Percentiles rank a stretch among this genome's conserved stretches.
phyloP scores from a whole-genome alignment of 2,797 vertebrate genomes.

The Phoeniculus purpureus region DNA sequence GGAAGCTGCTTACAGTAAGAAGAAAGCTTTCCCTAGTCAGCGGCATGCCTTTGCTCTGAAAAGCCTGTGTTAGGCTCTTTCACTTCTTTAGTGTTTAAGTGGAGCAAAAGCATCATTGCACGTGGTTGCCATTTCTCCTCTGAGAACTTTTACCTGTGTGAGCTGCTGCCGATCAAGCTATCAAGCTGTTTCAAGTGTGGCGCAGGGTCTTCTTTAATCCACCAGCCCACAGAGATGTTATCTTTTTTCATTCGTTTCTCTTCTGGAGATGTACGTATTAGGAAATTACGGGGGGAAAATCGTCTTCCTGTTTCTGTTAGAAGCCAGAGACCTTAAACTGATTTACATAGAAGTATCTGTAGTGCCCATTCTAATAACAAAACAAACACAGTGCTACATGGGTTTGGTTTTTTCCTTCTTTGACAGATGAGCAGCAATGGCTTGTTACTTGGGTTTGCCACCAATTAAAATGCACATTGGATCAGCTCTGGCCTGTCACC shows the following conservation, averaged over 20 bases:
- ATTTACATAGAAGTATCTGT: neutral
- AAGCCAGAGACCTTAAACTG: neutral
- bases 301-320: neutral
- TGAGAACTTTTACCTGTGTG: neutral
- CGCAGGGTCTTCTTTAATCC: neutral
- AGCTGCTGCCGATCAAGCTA: neutral
- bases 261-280: neutral
- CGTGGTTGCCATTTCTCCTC: neutral
- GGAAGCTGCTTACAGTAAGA: neutral
- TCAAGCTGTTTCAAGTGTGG: neutral
- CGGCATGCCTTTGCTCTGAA: neutral
- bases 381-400: neutral
- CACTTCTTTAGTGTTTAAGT: neutral
- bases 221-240: neutral
- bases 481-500: conserved; percentile 64
- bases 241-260: neutral
- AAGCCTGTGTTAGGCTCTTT: neutral
- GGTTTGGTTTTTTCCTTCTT: neutral
- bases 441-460: conserved; percentile 64
- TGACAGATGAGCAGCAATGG: conserved; percentile 60
- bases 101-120: neutral
- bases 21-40: neutral
- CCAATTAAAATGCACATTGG: conserved; percentile 67
- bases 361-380: neutral
- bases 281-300: neutral